Evolutionary conservation across 2,888 invertebrate genomes (phyloP).

Genomic region (Harpagoxenus sublaevis): DNA sequence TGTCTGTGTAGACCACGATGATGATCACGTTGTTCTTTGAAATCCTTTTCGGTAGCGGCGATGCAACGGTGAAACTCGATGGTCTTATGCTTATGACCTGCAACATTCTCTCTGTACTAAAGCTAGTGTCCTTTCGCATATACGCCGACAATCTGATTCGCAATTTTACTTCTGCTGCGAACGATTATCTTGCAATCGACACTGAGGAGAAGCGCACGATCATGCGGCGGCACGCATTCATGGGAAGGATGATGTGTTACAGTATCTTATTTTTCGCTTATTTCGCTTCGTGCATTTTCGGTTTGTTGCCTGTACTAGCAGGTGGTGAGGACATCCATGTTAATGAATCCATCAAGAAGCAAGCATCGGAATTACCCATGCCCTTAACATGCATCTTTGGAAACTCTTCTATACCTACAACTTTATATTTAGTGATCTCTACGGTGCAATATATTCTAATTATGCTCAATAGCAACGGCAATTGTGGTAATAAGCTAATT

Average conservation of each 20-base stretch:
- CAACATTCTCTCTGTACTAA: conserved; percentile 33
- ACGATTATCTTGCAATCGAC: conserved; percentile 42
- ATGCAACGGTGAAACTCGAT: conserved; percentile 21
- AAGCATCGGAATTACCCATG: neutral
- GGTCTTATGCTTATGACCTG: neutral
- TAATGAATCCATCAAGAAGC: conserved; percentile 12
- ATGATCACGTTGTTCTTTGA: neutral
- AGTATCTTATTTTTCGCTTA: conserved; percentile 27
- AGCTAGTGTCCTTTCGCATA: conserved; percentile 22
- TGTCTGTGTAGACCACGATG: neutral
- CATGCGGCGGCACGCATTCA: conserved; percentile 35
- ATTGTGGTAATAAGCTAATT: conserved; percentile 38
- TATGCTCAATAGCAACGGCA: conserved; percentile 2
- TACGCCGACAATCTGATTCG: conserved; percentile 33
- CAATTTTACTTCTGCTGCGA: conserved; percentile 41
- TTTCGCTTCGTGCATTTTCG: conserved; percentile 9
- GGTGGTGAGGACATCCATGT: neutral
- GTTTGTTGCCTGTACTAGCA: neutral
- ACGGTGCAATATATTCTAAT: conserved; percentile 11
- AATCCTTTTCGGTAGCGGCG: neutral
- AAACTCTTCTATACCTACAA: neutral
- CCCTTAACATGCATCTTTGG: conserved; percentile 1
- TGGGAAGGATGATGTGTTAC: conserved; percentile 21
- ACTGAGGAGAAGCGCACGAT: conserved; percentile 14
- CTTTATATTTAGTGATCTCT: neutral